Conservation (phyloP, 1,140 invertebrate species). For the Tetramorium alpestre region DNA sequence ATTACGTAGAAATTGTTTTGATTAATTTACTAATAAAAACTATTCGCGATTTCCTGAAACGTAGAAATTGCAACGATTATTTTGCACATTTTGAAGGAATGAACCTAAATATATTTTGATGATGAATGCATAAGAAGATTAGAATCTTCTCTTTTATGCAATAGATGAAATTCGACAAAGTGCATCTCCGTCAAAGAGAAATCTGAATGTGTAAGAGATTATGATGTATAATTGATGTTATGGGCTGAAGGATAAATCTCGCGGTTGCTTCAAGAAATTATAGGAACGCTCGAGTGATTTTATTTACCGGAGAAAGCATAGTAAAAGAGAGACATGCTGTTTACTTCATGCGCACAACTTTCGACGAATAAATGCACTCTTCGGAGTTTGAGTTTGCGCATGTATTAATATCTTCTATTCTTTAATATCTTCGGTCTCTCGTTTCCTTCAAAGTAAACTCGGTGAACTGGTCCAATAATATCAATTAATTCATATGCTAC, state of each 20-base stretch:
- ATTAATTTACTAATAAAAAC: background rate
- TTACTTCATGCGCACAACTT: conserved; percentile 15
- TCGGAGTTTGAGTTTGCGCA: conserved; percentile 10
- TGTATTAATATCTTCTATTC: conserved; percentile 41
- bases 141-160: background rate
- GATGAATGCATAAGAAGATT: background rate
- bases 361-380: conserved; percentile 24
- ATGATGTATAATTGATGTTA: background rate
- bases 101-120: background rate
- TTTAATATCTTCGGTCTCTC: conserved; percentile 1
- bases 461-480: background rate
- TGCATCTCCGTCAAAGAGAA: conserved; percentile 13
- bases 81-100: background rate
- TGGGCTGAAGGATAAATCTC: background rate
- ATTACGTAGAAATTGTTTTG: background rate
- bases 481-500: background rate
- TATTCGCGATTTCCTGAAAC: background rate
- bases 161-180: background rate
- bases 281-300: conserved; percentile 10
- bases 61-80: background rate
- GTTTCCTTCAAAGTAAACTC: background rate
- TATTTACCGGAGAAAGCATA: background rate
- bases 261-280: conserved; percentile 28
- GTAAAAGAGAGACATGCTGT: conserved; percentile 9
- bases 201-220: conserved; percentile 18